These are phyloP conservation scores for Indicator indicator DNA, from an alignment of 2,113 vertebrate genomes.

Conservation along the genomic window DNA sequence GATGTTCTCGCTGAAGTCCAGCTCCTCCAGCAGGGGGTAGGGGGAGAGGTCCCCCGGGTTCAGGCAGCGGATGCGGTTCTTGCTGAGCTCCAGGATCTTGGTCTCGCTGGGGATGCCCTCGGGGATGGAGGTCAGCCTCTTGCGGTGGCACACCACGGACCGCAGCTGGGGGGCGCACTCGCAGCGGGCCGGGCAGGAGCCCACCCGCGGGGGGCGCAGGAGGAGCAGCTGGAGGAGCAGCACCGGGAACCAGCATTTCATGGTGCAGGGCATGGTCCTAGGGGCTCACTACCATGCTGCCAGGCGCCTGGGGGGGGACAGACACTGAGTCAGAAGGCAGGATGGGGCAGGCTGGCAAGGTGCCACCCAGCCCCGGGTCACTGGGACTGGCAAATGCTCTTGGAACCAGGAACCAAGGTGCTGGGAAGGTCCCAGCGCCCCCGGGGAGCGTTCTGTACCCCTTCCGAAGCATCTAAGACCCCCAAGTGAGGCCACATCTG, in stretches of 20 bases:
- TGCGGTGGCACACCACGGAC: constrained; percentile 88
- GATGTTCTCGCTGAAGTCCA: constrained; percentile 94
- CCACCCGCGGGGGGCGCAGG: constrained; percentile 9
- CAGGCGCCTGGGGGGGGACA: constrained; percentile 75
- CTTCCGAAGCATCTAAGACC: fast-evolving
- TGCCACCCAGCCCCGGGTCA: fast-evolving
- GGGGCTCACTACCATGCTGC: constrained; percentile 76
- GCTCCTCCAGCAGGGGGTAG: constrained; percentile 86
- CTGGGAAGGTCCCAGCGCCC: fast-evolving
- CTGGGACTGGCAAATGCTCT: not conserved
- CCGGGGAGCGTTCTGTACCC: not conserved
- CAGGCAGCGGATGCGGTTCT: constrained; percentile 94
- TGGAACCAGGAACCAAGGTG: fast-evolving
- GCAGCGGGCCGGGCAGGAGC: constrained; percentile 88
- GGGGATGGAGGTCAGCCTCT: constrained; percentile 87
- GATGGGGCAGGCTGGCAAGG: too few relatives aligned
- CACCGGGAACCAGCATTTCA: constrained; percentile 77
- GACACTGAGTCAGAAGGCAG: fast-evolving
- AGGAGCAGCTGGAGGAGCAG: constrained; percentile 80
- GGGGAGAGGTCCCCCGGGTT: constrained; percentile 87
- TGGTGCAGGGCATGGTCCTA: constrained; percentile 74
- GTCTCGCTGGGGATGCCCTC: constrained; percentile 91
- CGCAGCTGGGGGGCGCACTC: constrained; percentile 83
- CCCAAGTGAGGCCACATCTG: not conserved
- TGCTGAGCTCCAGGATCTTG: constrained; percentile 87